Percentiles rank a stretch among this genome's conserved stretches.
Conservation (phyloP, 2,113 vertebrate species). For the Piliocolobus tephrosceles region DNA sequence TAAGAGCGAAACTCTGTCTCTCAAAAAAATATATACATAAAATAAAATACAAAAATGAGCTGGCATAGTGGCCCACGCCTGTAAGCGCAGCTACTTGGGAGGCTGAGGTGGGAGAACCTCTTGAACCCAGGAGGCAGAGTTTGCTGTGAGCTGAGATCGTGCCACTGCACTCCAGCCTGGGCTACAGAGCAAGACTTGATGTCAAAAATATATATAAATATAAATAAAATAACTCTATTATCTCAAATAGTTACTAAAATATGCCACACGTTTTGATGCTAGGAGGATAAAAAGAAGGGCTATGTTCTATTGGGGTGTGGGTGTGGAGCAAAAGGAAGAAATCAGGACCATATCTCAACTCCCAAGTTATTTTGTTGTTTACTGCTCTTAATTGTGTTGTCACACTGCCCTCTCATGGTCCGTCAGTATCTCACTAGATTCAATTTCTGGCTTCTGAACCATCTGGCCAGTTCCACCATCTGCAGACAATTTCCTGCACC, state of each 20-base stretch:
- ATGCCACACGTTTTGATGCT: background rate
- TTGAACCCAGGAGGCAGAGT: background rate
- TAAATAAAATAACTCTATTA: background rate
- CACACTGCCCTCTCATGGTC: slow-evolving; percentile 55
- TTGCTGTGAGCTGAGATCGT: background rate
- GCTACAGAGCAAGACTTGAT: background rate
- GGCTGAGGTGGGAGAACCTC: background rate
- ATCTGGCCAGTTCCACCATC: background rate
- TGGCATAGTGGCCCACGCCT: background rate
- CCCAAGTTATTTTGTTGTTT: background rate
- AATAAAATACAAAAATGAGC: background rate
- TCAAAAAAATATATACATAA: too few species aligned
- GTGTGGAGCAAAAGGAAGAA: background rate
- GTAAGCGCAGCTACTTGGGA: background rate
- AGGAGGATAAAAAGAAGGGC: background rate
- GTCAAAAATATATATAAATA: background rate
- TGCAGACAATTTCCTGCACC: background rate
- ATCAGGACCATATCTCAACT: background rate
- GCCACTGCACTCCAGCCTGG: background rate
- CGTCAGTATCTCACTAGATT: background rate
- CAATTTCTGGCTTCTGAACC: background rate
- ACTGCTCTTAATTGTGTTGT: background rate
- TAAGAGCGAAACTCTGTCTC: too few species aligned
- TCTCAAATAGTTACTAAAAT: background rate
- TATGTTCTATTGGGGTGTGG: background rate